Base-by-base conservation (phyloP, 1,140 invertebrate species). In the Drosophila burlai region DNA sequence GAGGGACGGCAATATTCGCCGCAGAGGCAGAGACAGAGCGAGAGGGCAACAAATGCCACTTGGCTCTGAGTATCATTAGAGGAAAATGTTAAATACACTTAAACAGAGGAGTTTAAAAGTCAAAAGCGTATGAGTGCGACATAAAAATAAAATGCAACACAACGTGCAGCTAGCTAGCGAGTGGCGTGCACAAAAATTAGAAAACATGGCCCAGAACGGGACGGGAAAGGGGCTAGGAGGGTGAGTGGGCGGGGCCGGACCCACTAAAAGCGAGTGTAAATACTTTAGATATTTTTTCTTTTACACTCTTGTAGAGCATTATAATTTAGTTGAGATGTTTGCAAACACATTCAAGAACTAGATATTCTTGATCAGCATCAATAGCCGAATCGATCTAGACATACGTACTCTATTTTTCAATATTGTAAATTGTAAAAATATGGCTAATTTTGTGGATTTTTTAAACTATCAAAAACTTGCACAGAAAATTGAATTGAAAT, bases 61-160 rank as follows among this genome's bases (percentile, higher is more conserved):
- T 90, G 81, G 68, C 71, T 74, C 81, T 65, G 86, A 90, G 85
- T 90, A 90, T 91, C 81, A 90, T 90, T 90, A 80, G 73, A 77
- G 76, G 69, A 85, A 87, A 90, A 91, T 85, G 86, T 89, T 90
- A 91, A 90, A 90, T 85, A 90, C 79, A 90, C 85, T 89, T 84
- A 61, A 69, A 65, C 66, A 45, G 59, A 72, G 67, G 57, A 81
- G 78, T 77, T 84, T 80, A 90, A 90, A 90, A 90, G 79, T 90
- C 81, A 90, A 67, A 78, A 86, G 83, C 82, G 62, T 81, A 81
- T 77, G 74, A 81, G 82, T 67, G 69, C 76, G 67, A 84, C 69
- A 81, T 81, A 86, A 71, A 75, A 87, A 80, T 69, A 86, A 86
- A 82, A 67, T 63, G 72, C 62, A 58, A 62, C 67, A 59, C 67